Evolutionary conservation across 2,113 vertebrate genomes (phyloP).

Genomic region (Rhizomys pruinosus): DNA sequence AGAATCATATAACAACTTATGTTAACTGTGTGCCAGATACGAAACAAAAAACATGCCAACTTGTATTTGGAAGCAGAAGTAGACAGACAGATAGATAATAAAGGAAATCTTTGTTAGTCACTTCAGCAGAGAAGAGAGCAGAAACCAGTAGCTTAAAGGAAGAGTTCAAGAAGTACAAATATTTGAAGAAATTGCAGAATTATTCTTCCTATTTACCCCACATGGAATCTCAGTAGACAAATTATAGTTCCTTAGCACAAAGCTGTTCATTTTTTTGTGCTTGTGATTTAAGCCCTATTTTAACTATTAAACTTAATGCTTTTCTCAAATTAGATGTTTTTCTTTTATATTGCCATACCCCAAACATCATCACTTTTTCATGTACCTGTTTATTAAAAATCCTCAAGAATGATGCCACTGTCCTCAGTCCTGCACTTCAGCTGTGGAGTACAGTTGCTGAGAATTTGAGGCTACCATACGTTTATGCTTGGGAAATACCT

Average conservation of each 20-base stretch:
- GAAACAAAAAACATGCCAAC: background rate
- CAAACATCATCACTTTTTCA: background rate
- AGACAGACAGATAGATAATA: background rate
- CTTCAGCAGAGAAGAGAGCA: background rate
- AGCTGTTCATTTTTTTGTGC: background rate
- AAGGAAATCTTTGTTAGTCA: background rate
- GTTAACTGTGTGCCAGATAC: background rate
- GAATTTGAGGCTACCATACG: background rate
- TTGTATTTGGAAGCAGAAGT: background rate
- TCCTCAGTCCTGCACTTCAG: conserved; percentile 2
- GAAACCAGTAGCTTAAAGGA: background rate
- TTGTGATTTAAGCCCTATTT: conserved; percentile 36
- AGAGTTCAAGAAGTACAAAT: background rate
- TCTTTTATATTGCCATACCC: background rate
- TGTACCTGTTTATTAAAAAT: background rate
- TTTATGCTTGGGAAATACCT: background rate
- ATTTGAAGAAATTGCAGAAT: background rate
- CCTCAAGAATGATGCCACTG: background rate
- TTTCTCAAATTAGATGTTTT: conserved; percentile 15
- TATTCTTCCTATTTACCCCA: background rate
- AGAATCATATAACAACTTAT: background rate
- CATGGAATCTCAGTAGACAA: conserved; percentile 17
- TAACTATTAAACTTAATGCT: conserved; percentile 38
- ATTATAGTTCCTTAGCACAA: conserved; percentile 1
- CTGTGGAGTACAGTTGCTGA: background rate